Evolutionary conservation across 2,113 vertebrate genomes (phyloP), one percentile per base, ranked within the genome.

Genomic region (Ovibos moschatus): DNA sequence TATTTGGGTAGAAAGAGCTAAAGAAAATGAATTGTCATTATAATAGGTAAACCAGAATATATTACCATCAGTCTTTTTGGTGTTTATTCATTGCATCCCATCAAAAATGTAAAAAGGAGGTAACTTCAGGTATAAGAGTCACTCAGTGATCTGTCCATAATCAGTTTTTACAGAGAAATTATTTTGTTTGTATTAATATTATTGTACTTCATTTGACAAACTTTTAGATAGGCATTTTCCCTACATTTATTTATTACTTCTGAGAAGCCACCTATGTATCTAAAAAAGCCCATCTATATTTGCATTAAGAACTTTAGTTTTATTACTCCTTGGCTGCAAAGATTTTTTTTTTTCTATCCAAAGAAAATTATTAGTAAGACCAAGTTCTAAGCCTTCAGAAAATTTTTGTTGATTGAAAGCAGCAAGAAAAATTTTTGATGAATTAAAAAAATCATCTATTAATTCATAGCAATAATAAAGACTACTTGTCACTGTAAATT

Each of bases 281-380:
- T 3, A 78, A 94, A 81, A 84, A 89, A 57, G 7, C 21, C 17
- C n/a, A 58, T 0, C 16, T 28, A 0, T 76, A 11, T 92, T 97
- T 89, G 2, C 67, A 78, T 55, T 45, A 93, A 92, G 36, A 95
- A 74, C n/a, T 79, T 97, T 0, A 0, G 62, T 86, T 94, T 96
- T 92, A 90, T 89, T 88, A 95, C n/a, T 17, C 23, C 19, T n/a
- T 16, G 67, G 27, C 4, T 97, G 17, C 36, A 57, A 71, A 92
- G 6, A 64, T 13, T 53, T 82, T 40, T 16, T 16, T 50, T 97
- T 96, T 96, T 67, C 71, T 64, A 94, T n/a, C 50, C 92, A 43
- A 76, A 91, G 94, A 88, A 93, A 96, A 98, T 50, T 87, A 53
- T 95, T 97, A 78, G 62, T 51, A 94, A 84, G 16, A 78, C 36